Percentiles rank a stretch among this genome's conserved stretches.
Conservation (phyloP, 53 echinoderm and acorn worm genomes). For the Echinarachnius parma region DNA sequence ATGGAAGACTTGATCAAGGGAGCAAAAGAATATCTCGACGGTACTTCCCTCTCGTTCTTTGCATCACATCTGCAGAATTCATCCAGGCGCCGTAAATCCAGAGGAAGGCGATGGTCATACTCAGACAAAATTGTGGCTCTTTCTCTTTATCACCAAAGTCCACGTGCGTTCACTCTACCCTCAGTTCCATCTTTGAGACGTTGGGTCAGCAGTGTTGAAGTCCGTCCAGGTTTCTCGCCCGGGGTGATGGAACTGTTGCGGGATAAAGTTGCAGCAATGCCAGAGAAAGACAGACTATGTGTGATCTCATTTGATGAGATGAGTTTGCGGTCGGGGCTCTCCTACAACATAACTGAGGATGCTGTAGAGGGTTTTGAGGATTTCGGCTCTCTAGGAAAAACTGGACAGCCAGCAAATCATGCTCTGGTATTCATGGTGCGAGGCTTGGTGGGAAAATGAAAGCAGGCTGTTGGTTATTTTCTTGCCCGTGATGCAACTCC, state of each 20-base stretch:
- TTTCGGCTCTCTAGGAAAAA: constrained; percentile 48
- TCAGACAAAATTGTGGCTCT: constrained; percentile 47
- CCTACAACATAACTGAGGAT: constrained; percentile 48
- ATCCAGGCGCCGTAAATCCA: not conserved
- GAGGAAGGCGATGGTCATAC: constrained; percentile 41
- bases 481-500: constrained; percentile 26
- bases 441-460: constrained; percentile 42
- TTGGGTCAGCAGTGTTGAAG: constrained; percentile 44
- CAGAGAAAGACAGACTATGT: constrained; percentile 40
- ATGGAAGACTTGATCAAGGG: constrained; percentile 15
- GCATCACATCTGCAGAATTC: constrained; percentile 58
- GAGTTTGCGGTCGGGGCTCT: constrained; percentile 34
- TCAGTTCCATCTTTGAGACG: constrained; percentile 30
- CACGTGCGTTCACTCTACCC: constrained; percentile 45
- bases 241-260: constrained; percentile 19
- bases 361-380: constrained; percentile 57
- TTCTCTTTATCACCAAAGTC: constrained; percentile 39
- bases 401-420: constrained; percentile 43
- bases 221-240: constrained; percentile 42
- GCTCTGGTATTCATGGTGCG: constrained; percentile 55
- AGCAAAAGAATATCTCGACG: constrained; percentile 7
- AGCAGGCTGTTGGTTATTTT: constrained; percentile 42
- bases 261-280: constrained; percentile 46
- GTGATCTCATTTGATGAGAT: constrained; percentile 53
- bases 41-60: constrained; percentile 47